Percentiles rank a stretch among this genome's conserved stretches.
Conservation (phyloP, 2,888 invertebrate species). For the Nesidiocoris tenuis region DNA sequence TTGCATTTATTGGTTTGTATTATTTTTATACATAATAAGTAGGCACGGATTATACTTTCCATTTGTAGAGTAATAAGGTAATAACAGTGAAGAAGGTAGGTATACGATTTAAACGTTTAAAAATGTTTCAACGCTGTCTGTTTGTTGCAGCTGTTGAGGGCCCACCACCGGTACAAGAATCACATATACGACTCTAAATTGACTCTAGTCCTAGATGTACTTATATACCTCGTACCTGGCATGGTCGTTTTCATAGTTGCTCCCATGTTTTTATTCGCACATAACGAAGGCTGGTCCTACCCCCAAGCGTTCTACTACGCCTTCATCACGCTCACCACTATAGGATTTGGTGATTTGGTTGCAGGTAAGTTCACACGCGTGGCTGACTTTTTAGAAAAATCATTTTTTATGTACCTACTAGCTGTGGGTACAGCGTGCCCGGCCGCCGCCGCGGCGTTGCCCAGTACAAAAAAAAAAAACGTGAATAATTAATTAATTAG, state of each 20-base stretch:
- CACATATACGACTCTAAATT: conserved; percentile 68
- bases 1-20: no score
- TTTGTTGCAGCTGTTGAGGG: conserved; percentile 67
- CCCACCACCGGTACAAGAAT: conserved; percentile 78
- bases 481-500: no score
- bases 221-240: conserved; percentile 84
- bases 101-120: background rate
- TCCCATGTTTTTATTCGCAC: conserved; percentile 79
- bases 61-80: no score
- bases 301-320: conserved; percentile 82
- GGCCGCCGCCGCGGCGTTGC: no score
- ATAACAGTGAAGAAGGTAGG: no score
- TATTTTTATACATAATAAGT: no score
- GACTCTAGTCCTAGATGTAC: conserved; percentile 74
- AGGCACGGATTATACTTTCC: no score
- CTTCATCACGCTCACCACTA: conserved; percentile 82
- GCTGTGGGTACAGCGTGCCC: no score
- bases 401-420: background rate
- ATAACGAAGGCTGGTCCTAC: conserved; percentile 84
- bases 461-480: no score
- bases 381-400: background rate
- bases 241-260: conserved; percentile 82
- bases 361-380: conserved; percentile 68
- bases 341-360: conserved; percentile 91
- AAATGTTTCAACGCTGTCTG: background rate